Conservation (phyloP, 2,797 vertebrate genomes). For the Phataginus tetradactyla region DNA sequence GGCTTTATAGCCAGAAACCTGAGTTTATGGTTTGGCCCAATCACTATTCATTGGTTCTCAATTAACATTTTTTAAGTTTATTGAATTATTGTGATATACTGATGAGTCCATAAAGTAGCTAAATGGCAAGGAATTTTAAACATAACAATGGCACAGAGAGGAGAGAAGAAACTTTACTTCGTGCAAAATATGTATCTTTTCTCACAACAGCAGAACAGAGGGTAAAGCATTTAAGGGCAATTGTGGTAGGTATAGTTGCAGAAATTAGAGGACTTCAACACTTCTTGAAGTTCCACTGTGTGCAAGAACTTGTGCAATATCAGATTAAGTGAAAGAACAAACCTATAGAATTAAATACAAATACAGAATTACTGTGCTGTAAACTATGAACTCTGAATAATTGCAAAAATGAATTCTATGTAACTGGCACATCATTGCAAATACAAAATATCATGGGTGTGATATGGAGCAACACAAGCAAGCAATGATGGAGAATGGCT, state of each 20-base stretch:
- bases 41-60: background rate
- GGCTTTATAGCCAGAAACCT: background rate
- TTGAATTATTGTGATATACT: conserved; percentile 1
- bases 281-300: background rate
- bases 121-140: conserved; percentile 42
- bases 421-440: background rate
- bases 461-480: background rate
- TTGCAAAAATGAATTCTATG: background rate
- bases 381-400: background rate
- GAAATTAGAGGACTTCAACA: conserved; percentile 30
- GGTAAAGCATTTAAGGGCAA: background rate
- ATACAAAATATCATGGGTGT: background rate
- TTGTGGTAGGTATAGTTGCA: background rate
- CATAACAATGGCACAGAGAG: background rate
- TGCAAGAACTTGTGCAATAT: background rate
- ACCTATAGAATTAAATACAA: conserved; percentile 33
- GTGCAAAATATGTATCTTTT: background rate
- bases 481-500: background rate
- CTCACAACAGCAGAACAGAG: background rate
- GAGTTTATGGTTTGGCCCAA: background rate
- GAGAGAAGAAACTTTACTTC: background rate
- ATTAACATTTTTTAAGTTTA: background rate
- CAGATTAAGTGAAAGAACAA: conserved; percentile 35
- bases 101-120: background rate
- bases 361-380: background rate